These are phyloP conservation scores for Bedellia somnulentella DNA, from an alignment of 2,888 invertebrate species.

Conservation along the genomic window DNA sequence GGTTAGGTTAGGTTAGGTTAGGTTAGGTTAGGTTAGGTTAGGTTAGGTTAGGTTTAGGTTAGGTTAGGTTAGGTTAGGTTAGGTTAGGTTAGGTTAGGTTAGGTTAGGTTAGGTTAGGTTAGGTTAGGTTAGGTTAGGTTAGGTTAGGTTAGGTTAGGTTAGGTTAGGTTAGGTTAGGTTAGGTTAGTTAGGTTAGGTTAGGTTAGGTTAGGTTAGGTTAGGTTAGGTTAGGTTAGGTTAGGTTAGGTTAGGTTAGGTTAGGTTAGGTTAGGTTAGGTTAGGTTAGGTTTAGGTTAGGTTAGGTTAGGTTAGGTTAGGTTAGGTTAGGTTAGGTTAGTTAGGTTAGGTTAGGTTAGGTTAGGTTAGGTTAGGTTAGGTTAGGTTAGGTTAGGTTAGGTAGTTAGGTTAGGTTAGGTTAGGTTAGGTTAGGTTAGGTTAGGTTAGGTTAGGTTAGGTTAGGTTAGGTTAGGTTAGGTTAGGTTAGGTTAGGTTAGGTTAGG, in stretches of 20 bases:
- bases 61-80: slow-evolving; percentile 9
- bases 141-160: slow-evolving; percentile 8
- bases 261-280: slow-evolving; percentile 6
- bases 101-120: slow-evolving; percentile 8
- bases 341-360: slow-evolving; percentile 7
- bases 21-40: slow-evolving; percentile 8
- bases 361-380: slow-evolving; percentile 8
- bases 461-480: slow-evolving; percentile 8
- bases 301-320: slow-evolving; percentile 8
- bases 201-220: slow-evolving; percentile 1
- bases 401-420: slow-evolving; percentile 7
- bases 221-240: slow-evolving; percentile 8
- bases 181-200: slow-evolving; percentile 7
- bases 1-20: slow-evolving; percentile 7
- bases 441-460: slow-evolving; percentile 8
- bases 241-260: slow-evolving; percentile 8
- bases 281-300: slow-evolving; percentile 7
- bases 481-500: slow-evolving; percentile 7
- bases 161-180: slow-evolving; percentile 8
- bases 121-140: slow-evolving; percentile 8
- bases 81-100: slow-evolving; percentile 9
- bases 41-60: slow-evolving; percentile 8
- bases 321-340: slow-evolving; percentile 8
- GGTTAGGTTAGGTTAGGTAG: slow-evolving; percentile 4
- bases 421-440: slow-evolving; percentile 8